Evolutionary conservation across 2,797 vertebrate genomes (phyloP).

Genomic region (Tokudaia muenninki): DNA sequence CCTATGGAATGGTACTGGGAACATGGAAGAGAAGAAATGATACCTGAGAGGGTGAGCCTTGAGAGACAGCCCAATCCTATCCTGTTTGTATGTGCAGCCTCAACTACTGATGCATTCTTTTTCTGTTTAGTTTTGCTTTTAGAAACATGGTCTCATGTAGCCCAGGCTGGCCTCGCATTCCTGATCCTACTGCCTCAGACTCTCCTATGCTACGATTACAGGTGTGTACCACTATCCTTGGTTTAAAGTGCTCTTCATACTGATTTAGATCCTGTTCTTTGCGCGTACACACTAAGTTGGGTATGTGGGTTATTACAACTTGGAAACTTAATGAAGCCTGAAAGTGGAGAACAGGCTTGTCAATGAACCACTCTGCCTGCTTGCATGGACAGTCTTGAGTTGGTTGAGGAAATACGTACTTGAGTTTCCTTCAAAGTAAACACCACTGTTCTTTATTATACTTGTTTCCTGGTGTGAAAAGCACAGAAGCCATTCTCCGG

Average conservation of each 20-base stretch:
- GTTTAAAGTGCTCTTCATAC: background rate
- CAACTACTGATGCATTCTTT: background rate
- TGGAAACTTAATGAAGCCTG: background rate
- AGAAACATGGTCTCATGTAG: background rate
- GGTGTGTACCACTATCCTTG: background rate
- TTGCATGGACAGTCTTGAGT: background rate
- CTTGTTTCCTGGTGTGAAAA: background rate
- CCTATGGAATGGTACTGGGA: background rate
- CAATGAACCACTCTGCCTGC: background rate
- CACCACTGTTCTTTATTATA: background rate
- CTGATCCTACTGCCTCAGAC: background rate
- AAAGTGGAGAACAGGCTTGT: background rate
- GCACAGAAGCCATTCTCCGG: background rate
- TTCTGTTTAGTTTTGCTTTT: background rate
- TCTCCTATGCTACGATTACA: background rate
- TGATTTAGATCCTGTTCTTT: background rate
- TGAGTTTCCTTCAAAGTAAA: constrained; percentile 36
- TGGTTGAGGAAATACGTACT: constrained; percentile 35
- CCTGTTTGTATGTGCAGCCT: background rate
- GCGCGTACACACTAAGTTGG: constrained; percentile 5
- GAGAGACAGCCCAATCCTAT: background rate
- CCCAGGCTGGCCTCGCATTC: background rate
- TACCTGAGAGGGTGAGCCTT: background rate
- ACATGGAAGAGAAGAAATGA: background rate
- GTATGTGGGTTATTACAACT: background rate